Percentiles rank a stretch among this genome's conserved stretches.
Evolutionary conservation across 2,797 vertebrate species (phyloP).

Genomic region (Rhincodon typus): DNA sequence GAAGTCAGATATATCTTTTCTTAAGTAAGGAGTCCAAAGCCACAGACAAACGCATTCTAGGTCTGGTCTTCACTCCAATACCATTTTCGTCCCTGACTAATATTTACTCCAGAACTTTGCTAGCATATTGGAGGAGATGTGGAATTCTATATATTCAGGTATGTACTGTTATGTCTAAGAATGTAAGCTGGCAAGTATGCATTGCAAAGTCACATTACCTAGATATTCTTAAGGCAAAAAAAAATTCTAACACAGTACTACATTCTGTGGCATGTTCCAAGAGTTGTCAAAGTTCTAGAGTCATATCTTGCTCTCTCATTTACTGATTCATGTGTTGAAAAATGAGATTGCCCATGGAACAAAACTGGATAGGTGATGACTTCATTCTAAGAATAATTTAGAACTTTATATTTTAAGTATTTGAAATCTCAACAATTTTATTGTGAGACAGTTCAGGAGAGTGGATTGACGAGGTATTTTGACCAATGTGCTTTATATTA

Average conservation of each 20-base stretch:
- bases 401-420: not conserved
- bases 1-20: too few species aligned
- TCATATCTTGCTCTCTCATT: not conserved
- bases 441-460: not conserved
- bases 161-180: not conserved
- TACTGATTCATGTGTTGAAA: not conserved
- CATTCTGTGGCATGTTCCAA: not conserved
- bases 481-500: not conserved
- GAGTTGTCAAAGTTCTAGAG: not conserved
- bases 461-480: not conserved
- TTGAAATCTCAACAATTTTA: not conserved
- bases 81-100: too few species aligned
- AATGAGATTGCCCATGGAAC: not conserved
- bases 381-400: not conserved
- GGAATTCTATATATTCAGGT: not conserved
- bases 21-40: too few species aligned
- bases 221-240: not conserved
- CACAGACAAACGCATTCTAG: too few species aligned
- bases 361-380: not conserved
- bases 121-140: not conserved
- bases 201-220: not conserved
- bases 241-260: not conserved
- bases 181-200: not conserved
- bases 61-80: too few species aligned
- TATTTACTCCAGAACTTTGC: not conserved